A percentile compares a stretch with the other conserved stretches of the same genome.
phyloP scores from a whole-genome alignment of 2,797 vertebrate genomes.

The Cynodonichthys magdalenae region DNA sequence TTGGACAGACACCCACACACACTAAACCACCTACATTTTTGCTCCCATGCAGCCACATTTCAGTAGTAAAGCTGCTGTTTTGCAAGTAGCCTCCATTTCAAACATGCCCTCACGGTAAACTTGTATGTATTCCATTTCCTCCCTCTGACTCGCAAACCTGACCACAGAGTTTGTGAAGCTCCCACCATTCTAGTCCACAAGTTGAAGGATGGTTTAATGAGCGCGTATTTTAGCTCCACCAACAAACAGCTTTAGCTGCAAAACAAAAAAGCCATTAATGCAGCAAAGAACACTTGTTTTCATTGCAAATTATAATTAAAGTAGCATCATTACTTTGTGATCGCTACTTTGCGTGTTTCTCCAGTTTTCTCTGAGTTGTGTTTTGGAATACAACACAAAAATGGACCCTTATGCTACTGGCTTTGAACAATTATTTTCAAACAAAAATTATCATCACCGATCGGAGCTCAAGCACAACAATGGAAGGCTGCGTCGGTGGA shows the following conservation, averaged over 20 bases:
- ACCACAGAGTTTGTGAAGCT: conserved; percentile 48
- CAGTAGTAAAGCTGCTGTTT: conserved; percentile 48
- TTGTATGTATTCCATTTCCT: conserved; percentile 40
- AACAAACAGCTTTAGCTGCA: conserved; percentile 25
- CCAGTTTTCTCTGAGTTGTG: conserved; percentile 7
- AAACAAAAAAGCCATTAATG: conserved; percentile 44
- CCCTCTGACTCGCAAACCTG: conserved; percentile 48
- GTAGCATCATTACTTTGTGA: conserved; percentile 1
- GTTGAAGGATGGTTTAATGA: conserved; percentile 44
- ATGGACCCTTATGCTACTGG: conserved; percentile 3
- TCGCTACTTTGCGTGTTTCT: conserved; percentile 7
- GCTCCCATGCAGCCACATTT: conserved; percentile 57
- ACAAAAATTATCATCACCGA: conserved; percentile 14
- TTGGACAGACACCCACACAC: conserved; percentile 24
- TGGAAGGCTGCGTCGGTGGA: not conserved
- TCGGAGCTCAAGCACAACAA: conserved; percentile 12
- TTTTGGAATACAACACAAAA: conserved; percentile 19
- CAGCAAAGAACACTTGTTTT: conserved; percentile 18
- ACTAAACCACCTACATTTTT: conserved; percentile 38
- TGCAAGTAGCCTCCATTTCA: conserved; percentile 38
- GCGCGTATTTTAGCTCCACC: conserved; percentile 25
- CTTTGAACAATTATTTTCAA: conserved; percentile 12
- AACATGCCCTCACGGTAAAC: conserved; percentile 28
- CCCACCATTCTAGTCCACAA: conserved; percentile 28
- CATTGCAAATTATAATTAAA: not conserved